A percentile compares a stretch with the other conserved stretches of the same genome.
Evolutionary conservation across 2,797 vertebrate genomes (phyloP).

Genomic region (Sciurus carolinensis): DNA sequence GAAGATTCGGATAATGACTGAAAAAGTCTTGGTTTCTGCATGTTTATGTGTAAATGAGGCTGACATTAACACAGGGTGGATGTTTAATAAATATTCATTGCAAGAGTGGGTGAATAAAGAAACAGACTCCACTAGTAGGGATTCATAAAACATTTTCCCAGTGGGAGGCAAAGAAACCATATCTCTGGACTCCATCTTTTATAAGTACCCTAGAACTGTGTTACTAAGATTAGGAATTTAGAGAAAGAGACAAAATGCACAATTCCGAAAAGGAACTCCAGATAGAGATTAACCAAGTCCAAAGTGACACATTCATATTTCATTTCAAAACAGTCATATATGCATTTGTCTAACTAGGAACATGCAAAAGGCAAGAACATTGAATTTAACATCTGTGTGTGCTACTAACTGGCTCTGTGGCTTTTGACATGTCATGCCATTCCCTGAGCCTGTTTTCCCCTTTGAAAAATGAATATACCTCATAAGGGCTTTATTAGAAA

Average conservation of each 20-base stretch:
- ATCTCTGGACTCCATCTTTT: not conserved
- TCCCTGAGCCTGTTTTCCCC: not conserved
- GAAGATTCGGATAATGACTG: slow-evolving; percentile 38
- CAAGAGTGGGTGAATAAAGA: slow-evolving; percentile 59
- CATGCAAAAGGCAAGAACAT: not conserved
- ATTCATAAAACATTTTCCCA: slow-evolving; percentile 57
- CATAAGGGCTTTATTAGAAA: slow-evolving; percentile 32
- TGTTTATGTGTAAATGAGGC: slow-evolving; percentile 41
- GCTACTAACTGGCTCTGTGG: not conserved
- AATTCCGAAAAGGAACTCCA: not conserved
- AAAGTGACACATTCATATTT: not conserved
- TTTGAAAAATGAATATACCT: slow-evolving; percentile 26
- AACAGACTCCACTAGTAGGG: slow-evolving; percentile 12
- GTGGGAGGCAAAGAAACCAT: slow-evolving; percentile 53
- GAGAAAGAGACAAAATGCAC: not conserved
- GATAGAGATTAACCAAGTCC: not conserved
- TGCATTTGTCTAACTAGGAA: not conserved
- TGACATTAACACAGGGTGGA: slow-evolving; percentile 9
- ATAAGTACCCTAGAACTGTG: not conserved
- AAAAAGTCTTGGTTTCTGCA: slow-evolving; percentile 62
- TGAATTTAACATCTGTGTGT: not conserved
- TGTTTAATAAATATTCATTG: slow-evolving; percentile 73
- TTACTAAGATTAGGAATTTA: not conserved
- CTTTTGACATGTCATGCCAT: not conserved
- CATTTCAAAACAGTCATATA: not conserved